These are phyloP conservation scores for Leptatherina wallacei DNA, from an alignment of 2,797 vertebrate species.

Conservation along the genomic window DNA sequence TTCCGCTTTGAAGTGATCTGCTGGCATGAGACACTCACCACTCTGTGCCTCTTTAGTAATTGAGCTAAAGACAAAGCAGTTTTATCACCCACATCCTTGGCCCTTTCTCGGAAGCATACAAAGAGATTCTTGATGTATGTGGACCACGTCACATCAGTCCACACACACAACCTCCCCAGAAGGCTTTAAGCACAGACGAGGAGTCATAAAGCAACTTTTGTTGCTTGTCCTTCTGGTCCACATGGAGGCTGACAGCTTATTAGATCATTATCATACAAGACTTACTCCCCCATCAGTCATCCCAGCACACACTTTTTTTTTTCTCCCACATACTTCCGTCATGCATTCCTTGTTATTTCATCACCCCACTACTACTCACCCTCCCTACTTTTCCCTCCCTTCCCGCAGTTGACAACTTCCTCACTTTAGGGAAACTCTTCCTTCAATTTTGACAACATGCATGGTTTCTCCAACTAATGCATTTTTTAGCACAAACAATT, in stretches of 20 bases:
- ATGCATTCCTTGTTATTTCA: slow-evolving; percentile 33
- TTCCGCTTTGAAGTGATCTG: slow-evolving; percentile 69
- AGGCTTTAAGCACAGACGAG: slow-evolving; percentile 24
- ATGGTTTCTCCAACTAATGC: slow-evolving; percentile 24
- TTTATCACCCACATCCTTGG: slow-evolving; percentile 49
- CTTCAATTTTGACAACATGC: slow-evolving; percentile 29
- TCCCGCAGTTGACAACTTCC: slow-evolving; percentile 10
- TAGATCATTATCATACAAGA: slow-evolving; percentile 60
- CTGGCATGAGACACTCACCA: slow-evolving; percentile 52
- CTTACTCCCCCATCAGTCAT: slow-evolving; percentile 12
- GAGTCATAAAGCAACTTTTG: slow-evolving; percentile 57
- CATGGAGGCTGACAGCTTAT: slow-evolving; percentile 46
- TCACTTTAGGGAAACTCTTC: slow-evolving; percentile 36
- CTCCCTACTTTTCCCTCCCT: not conserved
- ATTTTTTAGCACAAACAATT: slow-evolving; percentile 6
- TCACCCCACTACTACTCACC: slow-evolving; percentile 4
- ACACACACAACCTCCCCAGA: slow-evolving; percentile 4
- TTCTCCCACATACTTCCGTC: slow-evolving; percentile 40
- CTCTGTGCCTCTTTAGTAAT: slow-evolving; percentile 51
- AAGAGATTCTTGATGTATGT: slow-evolving; percentile 51
- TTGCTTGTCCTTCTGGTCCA: slow-evolving; percentile 49
- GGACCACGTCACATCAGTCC: slow-evolving; percentile 11
- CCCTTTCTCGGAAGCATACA: slow-evolving; percentile 43
- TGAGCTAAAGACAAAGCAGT: slow-evolving; percentile 60
- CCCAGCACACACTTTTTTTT: slow-evolving; percentile 29